Base-by-base conservation (phyloP, 2,797 vertebrate species). In the Graptemys geographica region DNA sequence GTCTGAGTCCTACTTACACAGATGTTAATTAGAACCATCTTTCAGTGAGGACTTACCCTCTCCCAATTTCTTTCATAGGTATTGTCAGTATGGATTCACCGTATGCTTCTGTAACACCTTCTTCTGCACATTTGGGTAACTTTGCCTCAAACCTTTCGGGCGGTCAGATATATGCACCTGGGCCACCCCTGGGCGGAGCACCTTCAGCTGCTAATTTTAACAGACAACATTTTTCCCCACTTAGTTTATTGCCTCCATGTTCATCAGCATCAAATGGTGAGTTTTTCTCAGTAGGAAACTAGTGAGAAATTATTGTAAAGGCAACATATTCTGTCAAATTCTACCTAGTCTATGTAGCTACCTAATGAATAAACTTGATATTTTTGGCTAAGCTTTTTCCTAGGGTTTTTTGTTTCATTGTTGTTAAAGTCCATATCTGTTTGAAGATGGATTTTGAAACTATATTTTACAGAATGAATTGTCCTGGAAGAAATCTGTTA, bases 201-300 rank as follows among this genome's bases (percentile, higher is more conserved):
- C 98, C 98, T 59, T 69, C 98, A 84, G 98, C 98, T 98, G 98
- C 98, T 98, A 98, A 98, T 93, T 98, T 98, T 87, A 98, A 98
- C 96, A 98, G 98, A 98, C 98, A 98, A 78, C 98, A 98, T 98
- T 98, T 98, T 97, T 98, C 98, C 97, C 98, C 98, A 37, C 98
- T 98, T 79, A 98, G 98, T 98, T 98, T 98, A 91, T 95, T 98
- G 97, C 98, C 98, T 96, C 98, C 98, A 0, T 98, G 98, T 98
- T 98, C 98, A 97, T 98, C 98, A 97, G 98, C 98, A 96, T 98
- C 98, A 79, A 98, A 97, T 47, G 98, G 98, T 98, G 90, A 98
- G 98, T 97, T 69, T 8, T 88, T 21, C 23, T 52, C 47, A 3
- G 53, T 1, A n/a, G 59, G 59, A 81, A 65, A 31, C 13, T 3